These are phyloP conservation scores for Thalassaphorura encarpata DNA, from an alignment of 1,140 invertebrate species.

Conservation along the genomic window DNA sequence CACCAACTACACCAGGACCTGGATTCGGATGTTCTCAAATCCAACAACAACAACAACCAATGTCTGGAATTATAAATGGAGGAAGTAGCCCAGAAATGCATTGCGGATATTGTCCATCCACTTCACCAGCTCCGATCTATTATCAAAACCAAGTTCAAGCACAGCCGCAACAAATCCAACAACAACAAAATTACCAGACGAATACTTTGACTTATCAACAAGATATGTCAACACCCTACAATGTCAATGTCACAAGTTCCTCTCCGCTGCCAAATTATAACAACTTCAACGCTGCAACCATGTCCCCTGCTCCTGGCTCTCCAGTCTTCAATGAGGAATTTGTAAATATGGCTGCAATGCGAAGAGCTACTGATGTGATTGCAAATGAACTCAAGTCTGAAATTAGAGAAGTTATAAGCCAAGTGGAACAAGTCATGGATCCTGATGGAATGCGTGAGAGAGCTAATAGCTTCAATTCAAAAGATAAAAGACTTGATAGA, in stretches of 20 bases:
- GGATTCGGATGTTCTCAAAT: too few relatives aligned
- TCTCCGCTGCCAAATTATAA: neutral
- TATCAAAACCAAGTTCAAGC: too few relatives aligned
- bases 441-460: slow-evolving; percentile 13
- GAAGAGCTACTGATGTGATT: slow-evolving; percentile 40
- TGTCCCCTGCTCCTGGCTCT: neutral
- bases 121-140: too few relatives aligned
- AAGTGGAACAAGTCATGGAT: slow-evolving; percentile 54
- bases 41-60: too few relatives aligned
- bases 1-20: too few relatives aligned
- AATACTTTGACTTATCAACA: too few relatives aligned
- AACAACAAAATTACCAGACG: too few relatives aligned
- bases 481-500: slow-evolving; percentile 17
- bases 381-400: slow-evolving; percentile 71
- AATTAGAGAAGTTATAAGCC: slow-evolving; percentile 63
- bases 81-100: too few relatives aligned
- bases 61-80: too few relatives aligned
- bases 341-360: slow-evolving; percentile 6
- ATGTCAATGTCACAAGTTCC: neutral
- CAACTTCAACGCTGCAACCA: neutral
- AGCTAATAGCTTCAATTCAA: slow-evolving; percentile 21
- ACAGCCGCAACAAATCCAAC: too few relatives aligned
- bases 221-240: too few relatives aligned
- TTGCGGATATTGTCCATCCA: too few relatives aligned
- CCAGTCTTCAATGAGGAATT: slow-evolving; percentile 1